Evolutionary conservation across 2,113 vertebrate species (phyloP).

Genomic region (Chionodraco myersi): DNA sequence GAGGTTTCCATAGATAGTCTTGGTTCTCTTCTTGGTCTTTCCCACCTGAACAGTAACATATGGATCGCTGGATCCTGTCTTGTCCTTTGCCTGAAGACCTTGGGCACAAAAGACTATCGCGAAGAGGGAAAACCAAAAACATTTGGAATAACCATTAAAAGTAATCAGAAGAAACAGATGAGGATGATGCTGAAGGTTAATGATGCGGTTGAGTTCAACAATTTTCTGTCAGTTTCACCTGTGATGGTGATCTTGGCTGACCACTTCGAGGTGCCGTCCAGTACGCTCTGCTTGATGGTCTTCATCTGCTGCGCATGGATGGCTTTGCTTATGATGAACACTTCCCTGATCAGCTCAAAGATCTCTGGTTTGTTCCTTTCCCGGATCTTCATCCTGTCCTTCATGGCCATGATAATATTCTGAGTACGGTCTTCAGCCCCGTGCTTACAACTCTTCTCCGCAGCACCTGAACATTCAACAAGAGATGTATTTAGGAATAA

Average conservation of each 20-base stretch:
- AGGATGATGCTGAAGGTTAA: background rate
- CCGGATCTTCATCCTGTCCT: conserved; percentile 99
- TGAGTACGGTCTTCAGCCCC: conserved; percentile 97
- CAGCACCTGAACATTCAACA: conserved; percentile 86
- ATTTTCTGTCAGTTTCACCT: conserved; percentile 76
- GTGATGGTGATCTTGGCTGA: conserved; percentile 99
- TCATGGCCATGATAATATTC: conserved; percentile 99
- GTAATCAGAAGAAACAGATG: background rate
- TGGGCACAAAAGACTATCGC: conserved; percentile 93
- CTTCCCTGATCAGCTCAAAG: conserved; percentile 96
- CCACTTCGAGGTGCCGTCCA: conserved; percentile 99
- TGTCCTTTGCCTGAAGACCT: conserved; percentile 98
- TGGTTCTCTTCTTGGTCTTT: conserved; percentile 98
- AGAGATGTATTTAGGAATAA: background rate
- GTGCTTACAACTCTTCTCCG: conserved; percentile 97
- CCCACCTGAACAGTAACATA: conserved; percentile 98
- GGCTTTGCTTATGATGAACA: conserved; percentile 90
- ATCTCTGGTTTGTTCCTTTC: conserved; percentile 99
- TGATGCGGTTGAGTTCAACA: background rate
- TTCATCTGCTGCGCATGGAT: conserved; percentile 97
- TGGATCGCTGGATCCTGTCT: conserved; percentile 97
- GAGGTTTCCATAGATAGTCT: conserved; percentile 97
- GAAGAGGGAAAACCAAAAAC: conserved; percentile 36
- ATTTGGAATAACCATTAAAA: background rate
- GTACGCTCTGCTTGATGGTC: conserved; percentile 95